These are phyloP conservation scores for Theocolax elegans DNA, from an alignment of 1,140 invertebrate species.

Conservation along the genomic window DNA sequence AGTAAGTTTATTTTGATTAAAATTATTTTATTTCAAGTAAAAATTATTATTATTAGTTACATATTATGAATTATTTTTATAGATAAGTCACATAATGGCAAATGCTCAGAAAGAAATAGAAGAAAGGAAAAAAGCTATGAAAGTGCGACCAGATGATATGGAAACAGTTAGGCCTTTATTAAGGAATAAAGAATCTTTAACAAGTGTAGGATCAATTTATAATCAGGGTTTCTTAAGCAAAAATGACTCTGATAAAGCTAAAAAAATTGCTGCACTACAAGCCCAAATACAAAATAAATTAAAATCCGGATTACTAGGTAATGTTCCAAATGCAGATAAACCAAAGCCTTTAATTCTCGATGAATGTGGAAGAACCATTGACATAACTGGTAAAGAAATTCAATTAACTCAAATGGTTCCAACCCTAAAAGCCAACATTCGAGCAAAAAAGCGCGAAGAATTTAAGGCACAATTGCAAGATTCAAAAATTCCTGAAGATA, in stretches of 20 bases:
- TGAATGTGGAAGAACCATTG: conserved; percentile 90
- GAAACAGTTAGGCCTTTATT: conserved; percentile 49
- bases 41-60: conserved; percentile 7
- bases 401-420: conserved; percentile 90
- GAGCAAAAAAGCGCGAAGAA: conserved; percentile 91
- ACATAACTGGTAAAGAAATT: conserved; percentile 88
- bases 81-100: conserved; percentile 90
- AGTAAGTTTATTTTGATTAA: conserved; percentile 50
- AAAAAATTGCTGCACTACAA: conserved; percentile 87
- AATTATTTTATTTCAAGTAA: too few relatives aligned
- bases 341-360: conserved; percentile 94
- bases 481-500: conserved; percentile 74
- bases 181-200: conserved; percentile 53
- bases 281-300: conserved; percentile 89
- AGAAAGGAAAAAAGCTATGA: conserved; percentile 83
- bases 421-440: conserved; percentile 85
- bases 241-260: conserved; percentile 84
- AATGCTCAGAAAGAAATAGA: conserved; percentile 93
- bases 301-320: conserved; percentile 70
- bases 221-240: conserved; percentile 68
- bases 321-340: conserved; percentile 73
- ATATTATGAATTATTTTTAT: conserved; percentile 40
- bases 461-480: conserved; percentile 82
- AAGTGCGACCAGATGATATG: conserved; percentile 69
- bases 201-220: conserved; percentile 59